phyloP scores from a whole-genome alignment of 1,140 invertebrate species.

The Oscheius sp. region DNA sequence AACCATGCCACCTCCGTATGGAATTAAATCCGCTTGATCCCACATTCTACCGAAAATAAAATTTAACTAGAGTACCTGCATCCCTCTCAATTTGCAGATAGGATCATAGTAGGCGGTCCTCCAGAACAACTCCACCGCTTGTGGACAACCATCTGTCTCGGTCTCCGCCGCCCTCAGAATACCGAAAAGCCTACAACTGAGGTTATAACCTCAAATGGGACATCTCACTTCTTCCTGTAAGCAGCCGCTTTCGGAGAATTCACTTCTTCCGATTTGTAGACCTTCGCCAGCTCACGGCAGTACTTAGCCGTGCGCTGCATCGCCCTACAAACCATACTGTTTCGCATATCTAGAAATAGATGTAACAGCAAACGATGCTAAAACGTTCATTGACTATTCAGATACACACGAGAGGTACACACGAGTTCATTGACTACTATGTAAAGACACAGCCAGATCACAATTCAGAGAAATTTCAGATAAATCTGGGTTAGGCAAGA shows the following conservation, averaged over 20 bases:
- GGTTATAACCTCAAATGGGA: not conserved
- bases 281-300: slow-evolving; percentile 6
- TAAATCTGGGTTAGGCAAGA: not conserved
- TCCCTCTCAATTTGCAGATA: not conserved
- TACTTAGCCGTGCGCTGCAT: not conserved
- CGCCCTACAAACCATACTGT: not conserved
- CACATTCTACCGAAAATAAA: not conserved
- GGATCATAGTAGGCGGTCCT: slow-evolving; percentile 2
- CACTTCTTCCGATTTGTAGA: not conserved
- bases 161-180: not conserved
- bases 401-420: not conserved
- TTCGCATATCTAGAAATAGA: not conserved
- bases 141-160: not conserved
- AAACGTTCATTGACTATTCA: not conserved
- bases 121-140: slow-evolving; percentile 9
- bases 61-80: not conserved
- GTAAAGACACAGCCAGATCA: no score
- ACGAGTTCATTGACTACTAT: not conserved
- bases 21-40: not conserved
- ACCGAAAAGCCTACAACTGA: slow-evolving; percentile 35
- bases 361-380: not conserved
- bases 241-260: slow-evolving; percentile 4
- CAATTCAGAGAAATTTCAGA: not conserved
- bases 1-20: no score
- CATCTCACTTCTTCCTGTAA: slow-evolving; percentile 3